phyloP scores from a whole-genome alignment of 2,797 vertebrate species.

The Danio choprae region DNA sequence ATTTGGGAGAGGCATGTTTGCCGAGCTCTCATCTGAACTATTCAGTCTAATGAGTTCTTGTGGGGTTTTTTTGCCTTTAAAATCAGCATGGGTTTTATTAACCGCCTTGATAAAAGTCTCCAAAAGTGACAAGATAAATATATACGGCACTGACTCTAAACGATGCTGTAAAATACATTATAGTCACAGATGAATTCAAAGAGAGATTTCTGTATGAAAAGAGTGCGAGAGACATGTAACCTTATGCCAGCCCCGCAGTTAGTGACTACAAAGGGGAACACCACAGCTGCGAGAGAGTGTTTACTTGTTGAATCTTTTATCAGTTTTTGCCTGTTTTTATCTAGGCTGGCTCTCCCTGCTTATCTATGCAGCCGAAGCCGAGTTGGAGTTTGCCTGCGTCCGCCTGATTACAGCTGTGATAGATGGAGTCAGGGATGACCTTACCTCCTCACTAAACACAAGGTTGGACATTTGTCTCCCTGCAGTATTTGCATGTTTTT shows the following conservation, averaged over 20 bases:
- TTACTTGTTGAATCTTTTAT: conserved; percentile 79
- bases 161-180: conserved; percentile 16
- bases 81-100: conserved; percentile 7
- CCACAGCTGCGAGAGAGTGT: conserved; percentile 33
- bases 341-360: conserved; percentile 43
- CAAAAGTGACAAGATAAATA: conserved; percentile 23
- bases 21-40: conserved; percentile 5
- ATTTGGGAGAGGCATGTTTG: background rate
- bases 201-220: conserved; percentile 25
- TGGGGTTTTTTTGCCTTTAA: background rate
- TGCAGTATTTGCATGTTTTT: conserved; percentile 77
- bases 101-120: conserved; percentile 30
- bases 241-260: conserved; percentile 33
- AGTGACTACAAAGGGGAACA: conserved; percentile 39
- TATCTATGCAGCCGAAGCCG: conserved; percentile 67
- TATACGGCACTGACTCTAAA: background rate
- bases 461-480: conserved; percentile 81
- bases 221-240: conserved; percentile 20
- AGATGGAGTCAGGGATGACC: conserved; percentile 79
- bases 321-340: conserved; percentile 61
- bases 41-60: conserved; percentile 1
- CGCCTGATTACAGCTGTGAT: conserved; percentile 81
- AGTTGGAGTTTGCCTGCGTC: conserved; percentile 71
- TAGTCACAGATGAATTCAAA: conserved; percentile 14
- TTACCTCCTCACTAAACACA: conserved; percentile 81